phyloP scores from a whole-genome alignment of 2,113 vertebrate genomes.

The Entomyzon cyanotis region DNA sequence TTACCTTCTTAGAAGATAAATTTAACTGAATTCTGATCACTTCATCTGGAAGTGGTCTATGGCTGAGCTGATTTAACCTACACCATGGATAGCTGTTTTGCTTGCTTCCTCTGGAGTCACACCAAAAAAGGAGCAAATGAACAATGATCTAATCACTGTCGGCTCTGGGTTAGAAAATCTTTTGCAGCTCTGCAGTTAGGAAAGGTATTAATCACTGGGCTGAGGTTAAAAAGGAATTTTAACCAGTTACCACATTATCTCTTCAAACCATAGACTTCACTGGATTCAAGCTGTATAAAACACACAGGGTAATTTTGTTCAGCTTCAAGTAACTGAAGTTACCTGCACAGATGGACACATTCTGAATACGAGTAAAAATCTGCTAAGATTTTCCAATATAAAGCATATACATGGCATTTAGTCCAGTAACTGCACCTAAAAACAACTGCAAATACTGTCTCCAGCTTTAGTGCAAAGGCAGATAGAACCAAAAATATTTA shows the following conservation, averaged over 20 bases:
- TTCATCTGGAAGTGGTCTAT: not conserved
- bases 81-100: not conserved
- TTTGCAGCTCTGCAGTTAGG: not conserved
- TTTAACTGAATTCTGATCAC: not conserved
- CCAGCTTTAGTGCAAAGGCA: not conserved
- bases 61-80: not conserved
- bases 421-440: not conserved
- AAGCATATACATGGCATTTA: not conserved
- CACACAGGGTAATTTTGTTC: not conserved
- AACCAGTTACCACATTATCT: accelerated
- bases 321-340: not conserved
- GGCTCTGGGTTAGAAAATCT: not conserved
- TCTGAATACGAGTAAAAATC: not conserved
- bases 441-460: not conserved
- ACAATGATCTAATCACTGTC: not conserved
- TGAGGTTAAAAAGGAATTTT: not conserved
- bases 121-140: not conserved
- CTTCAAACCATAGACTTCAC: not conserved
- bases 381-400: not conserved
- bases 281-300: not conserved
- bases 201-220: not conserved
- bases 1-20: not conserved
- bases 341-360: not conserved
- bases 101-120: not conserved
- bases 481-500: not conserved